Percentiles rank a stretch among this genome's conserved stretches.
These are phyloP conservation scores for Tangara arthus DNA, from an alignment of 2,797 vertebrate species.

Conservation along the genomic window DNA sequence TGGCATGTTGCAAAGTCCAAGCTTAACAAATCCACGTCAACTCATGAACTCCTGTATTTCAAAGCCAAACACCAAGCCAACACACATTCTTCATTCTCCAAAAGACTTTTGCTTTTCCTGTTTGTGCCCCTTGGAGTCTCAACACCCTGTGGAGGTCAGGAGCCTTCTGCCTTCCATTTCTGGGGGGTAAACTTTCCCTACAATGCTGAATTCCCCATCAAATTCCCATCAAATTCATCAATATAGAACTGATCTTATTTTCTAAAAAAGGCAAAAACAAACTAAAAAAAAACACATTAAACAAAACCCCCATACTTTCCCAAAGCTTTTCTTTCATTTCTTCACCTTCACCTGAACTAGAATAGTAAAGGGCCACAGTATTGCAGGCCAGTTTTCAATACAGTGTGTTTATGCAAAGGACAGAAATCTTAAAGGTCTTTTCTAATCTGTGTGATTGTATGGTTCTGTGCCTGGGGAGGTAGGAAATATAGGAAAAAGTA, in stretches of 20 bases:
- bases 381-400: not conserved
- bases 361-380: not conserved
- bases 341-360: not conserved
- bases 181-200: not conserved
- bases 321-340: not conserved
- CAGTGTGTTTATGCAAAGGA: not conserved
- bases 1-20: not conserved
- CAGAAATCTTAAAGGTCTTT: not conserved
- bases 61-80: not conserved
- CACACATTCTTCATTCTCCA: not conserved
- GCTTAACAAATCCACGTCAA: not conserved
- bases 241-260: not conserved
- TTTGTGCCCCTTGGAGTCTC: not conserved
- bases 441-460: not conserved
- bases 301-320: not conserved
- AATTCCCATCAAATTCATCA: not conserved
- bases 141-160: not conserved
- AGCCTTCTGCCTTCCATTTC: not conserved
- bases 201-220: not conserved
- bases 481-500: not conserved
- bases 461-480: not conserved
- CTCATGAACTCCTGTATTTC: not conserved
- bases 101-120: not conserved
- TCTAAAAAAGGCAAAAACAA: not conserved
- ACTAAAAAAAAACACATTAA: accelerated